Percentiles rank a stretch among this genome's conserved stretches.
These are phyloP conservation scores for Nysson spinosus DNA, from an alignment of 2,888 invertebrate species.

Conservation along the genomic window DNA sequence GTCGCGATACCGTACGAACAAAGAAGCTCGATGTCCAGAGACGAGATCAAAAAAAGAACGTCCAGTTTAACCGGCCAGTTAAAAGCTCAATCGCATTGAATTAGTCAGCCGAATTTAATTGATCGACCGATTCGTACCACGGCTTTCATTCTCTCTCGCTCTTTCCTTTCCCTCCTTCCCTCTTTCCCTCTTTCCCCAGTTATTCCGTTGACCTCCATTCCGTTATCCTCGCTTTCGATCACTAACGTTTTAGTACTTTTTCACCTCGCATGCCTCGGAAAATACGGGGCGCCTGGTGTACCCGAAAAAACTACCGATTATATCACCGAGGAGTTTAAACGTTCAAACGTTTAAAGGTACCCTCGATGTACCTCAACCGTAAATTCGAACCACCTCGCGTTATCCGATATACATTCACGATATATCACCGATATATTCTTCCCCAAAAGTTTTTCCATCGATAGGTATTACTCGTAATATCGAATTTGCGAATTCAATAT, in stretches of 20 bases:
- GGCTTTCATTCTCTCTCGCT: constrained; percentile 12
- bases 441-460: too few relatives aligned
- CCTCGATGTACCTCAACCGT: constrained; percentile 1
- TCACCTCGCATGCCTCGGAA: constrained; percentile 11
- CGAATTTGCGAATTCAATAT: too few relatives aligned
- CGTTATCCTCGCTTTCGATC: constrained; percentile 31
- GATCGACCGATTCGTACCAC: constrained; percentile 41
- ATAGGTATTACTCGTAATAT: too few relatives aligned
- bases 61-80: constrained; percentile 34
- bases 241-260: constrained; percentile 47
- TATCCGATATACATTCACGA: too few relatives aligned
- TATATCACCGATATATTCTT: not conserved
- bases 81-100: constrained; percentile 47
- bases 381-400: constrained; percentile 1
- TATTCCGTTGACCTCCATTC: constrained; percentile 24
- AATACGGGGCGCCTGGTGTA: not conserved
- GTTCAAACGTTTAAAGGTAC: constrained; percentile 21
- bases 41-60: not conserved
- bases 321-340: constrained; percentile 22
- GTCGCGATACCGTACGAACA: not conserved
- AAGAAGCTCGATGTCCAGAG: not conserved
- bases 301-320: constrained; percentile 13
- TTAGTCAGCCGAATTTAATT: constrained; percentile 55
- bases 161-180: not conserved
- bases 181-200: not conserved